Base-by-base conservation (phyloP, 2,113 vertebrate species). In the Gallinago paraguaiae region DNA sequence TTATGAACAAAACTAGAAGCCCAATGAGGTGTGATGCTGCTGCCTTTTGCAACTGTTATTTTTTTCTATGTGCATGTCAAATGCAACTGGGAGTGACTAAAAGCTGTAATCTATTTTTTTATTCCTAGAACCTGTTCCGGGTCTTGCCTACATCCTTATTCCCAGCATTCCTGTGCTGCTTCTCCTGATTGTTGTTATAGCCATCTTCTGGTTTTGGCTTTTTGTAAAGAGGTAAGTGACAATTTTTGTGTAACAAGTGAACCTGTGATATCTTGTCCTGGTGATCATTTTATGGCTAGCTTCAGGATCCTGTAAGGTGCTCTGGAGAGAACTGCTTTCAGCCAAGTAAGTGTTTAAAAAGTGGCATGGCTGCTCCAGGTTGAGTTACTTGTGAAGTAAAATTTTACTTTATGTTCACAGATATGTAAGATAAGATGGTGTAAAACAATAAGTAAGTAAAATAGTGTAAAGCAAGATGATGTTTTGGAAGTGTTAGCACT, bases 81-180 rank as follows among this genome's bases (percentile, higher is more conserved):
- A 70, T 69, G 31, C 18, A 56, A 37, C 35, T 76, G 20, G 35
- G 70, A 76, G n/a, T 33, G 60, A 19, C 41, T 82, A 61, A 81
- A 57, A 64, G 17, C 53, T 8, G 6, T 15, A 65, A 68, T 87
- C 30, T 95, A 24, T 5, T 77, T 96, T 88, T 88, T 85, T 37
- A 19, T 90, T 92, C 53, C 41, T 94, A 98, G 98, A 98, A 80
- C 92, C 97, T 77, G 57, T 48, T 30, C 92, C 97, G 86, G 97
- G 98, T 77, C 91, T 99, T 78, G 96, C 97, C 92, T 99, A 99
- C 97, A 97, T 99, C 96, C 97, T 99, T 10, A 97, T 99, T 68
- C 98, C 98, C 56, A 98, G 98, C 41, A 82, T 99, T 46, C 98
- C 98, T 33, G 97, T 98, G 46, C 88, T 99, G 90, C 96, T 99